These are phyloP conservation scores for Lissonota sp. DNA, from an alignment of 2,888 invertebrate species.

Conservation along the genomic window DNA sequence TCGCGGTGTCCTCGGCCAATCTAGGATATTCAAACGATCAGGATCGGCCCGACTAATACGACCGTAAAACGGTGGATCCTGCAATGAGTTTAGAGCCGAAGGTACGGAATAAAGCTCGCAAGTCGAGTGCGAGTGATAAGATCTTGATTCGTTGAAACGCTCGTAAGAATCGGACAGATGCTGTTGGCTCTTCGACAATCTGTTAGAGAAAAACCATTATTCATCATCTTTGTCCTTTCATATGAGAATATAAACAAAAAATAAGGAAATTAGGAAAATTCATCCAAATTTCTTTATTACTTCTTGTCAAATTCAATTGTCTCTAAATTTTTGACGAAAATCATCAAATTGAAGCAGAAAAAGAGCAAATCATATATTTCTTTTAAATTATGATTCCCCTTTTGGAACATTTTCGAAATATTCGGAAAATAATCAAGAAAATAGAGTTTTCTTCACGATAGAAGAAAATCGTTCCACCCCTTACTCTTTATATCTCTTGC, in stretches of 20 bases:
- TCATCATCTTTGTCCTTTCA: background rate
- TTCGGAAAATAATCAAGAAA: no score
- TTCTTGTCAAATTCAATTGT: no score
- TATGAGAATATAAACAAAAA: no score
- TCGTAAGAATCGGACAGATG: slow-evolving; percentile 80
- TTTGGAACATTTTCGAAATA: no score
- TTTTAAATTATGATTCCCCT: background rate
- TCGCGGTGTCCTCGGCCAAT: slow-evolving; percentile 79
- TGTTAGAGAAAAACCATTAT: slow-evolving; percentile 55
- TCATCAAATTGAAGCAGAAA: no score
- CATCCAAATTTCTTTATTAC: no score
- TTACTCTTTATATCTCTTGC: background rate
- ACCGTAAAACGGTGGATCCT: slow-evolving; percentile 73
- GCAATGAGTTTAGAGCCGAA: slow-evolving; percentile 74
- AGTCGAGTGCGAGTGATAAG: slow-evolving; percentile 78
- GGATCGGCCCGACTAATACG: slow-evolving; percentile 71
- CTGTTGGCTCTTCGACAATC: slow-evolving; percentile 81
- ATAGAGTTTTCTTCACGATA: no score
- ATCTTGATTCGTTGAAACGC: slow-evolving; percentile 75
- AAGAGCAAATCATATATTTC: background rate
- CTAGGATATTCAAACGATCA: slow-evolving; percentile 80
- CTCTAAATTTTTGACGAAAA: no score
- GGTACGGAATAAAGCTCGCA: slow-evolving; percentile 79
- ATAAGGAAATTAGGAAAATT: no score
- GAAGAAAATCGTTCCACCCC: no score